These are phyloP conservation scores for Caerostris darwini DNA, from an alignment of 1,140 invertebrate species.

Conservation along the genomic window DNA sequence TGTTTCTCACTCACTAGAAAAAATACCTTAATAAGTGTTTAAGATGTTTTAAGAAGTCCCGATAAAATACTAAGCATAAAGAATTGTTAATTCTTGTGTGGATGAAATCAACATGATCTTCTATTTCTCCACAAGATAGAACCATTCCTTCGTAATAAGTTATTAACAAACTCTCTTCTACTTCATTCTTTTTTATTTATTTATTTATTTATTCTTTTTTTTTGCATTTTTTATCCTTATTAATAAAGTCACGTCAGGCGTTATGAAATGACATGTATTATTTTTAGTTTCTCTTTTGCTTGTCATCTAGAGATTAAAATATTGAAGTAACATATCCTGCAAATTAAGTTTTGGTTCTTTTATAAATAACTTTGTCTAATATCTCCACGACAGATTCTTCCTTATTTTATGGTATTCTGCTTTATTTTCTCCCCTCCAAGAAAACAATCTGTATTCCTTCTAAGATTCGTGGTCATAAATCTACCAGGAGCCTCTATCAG, in stretches of 20 bases:
- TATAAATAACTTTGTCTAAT: conserved; percentile 46
- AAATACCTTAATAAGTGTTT: conserved; percentile 5
- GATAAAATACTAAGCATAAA: conserved; percentile 18
- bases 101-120: conserved; percentile 21
- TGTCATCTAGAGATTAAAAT: not conserved
- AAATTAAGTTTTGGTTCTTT: conserved; percentile 58
- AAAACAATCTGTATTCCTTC: conserved; percentile 73
- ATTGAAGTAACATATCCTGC: not conserved
- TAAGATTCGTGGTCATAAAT: conserved; percentile 68
- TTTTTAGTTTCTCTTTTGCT: not conserved
- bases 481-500: conserved; percentile 58
- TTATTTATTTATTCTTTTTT: not conserved
- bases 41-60: conserved; percentile 24
- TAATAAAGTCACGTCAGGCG: not conserved
- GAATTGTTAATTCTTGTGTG: conserved; percentile 16
- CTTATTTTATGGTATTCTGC: conserved; percentile 63
- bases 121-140: not conserved
- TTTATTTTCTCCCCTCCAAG: conserved; percentile 51
- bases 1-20: not conserved
- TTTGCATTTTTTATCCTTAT: too few species aligned
- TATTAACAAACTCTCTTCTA: not conserved
- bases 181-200: not conserved
- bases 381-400: conserved; percentile 62
- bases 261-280: not conserved
- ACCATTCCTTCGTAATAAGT: not conserved